Percentiles rank a stretch among this genome's conserved stretches.
Evolutionary conservation across 2,113 vertebrate species (phyloP).

Genomic region (Diphyllodes magnificus): DNA sequence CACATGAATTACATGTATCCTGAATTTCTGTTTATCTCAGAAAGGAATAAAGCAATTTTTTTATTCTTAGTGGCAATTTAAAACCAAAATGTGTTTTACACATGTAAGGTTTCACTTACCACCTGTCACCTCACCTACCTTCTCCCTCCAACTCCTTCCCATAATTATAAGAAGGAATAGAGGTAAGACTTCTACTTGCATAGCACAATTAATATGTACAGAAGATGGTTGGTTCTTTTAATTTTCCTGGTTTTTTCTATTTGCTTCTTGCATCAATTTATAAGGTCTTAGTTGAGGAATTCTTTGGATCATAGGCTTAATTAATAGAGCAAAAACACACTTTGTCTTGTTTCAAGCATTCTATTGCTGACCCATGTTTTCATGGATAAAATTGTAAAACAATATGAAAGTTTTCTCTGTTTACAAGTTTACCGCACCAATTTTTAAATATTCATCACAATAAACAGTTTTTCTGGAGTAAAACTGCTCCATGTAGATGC

Average conservation of each 20-base stretch:
- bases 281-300: background rate
- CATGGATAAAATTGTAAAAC: background rate
- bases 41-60: background rate
- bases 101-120: background rate
- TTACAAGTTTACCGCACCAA: background rate
- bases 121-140: background rate
- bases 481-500: background rate
- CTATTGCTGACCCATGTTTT: background rate
- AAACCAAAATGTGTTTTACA: background rate
- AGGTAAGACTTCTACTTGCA: background rate
- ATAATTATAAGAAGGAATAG: background rate
- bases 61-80: background rate
- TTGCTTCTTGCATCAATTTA: background rate
- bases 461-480: background rate
- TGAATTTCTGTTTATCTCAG: background rate
- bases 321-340: background rate
- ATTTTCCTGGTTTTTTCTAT: background rate
- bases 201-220: background rate
- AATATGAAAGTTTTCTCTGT: background rate
- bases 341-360: background rate
- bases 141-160: background rate
- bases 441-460: background rate
- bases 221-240: background rate
- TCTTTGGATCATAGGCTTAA: background rate
- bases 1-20: background rate